Percentiles rank a stretch among this genome's conserved stretches.
Evolutionary conservation across 2,888 invertebrate species (phyloP).

Genomic region (Bombyx huttoni): DNA sequence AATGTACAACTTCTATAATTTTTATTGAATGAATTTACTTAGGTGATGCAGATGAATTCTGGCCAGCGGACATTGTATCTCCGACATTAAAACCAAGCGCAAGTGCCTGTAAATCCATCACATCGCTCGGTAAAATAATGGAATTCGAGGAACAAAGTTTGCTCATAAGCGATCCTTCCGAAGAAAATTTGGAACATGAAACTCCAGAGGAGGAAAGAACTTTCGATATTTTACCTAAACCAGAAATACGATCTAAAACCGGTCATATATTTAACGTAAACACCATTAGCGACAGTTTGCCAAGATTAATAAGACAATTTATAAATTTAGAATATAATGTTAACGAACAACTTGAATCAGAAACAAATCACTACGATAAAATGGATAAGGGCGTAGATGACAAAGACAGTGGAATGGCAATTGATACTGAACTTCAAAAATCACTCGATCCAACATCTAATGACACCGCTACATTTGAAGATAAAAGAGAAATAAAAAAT

Average conservation of each 20-base stretch:
- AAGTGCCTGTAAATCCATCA: slow-evolving; percentile 40
- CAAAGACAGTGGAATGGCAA: no score
- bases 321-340: not conserved
- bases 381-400: no score
- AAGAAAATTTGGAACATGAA: not conserved
- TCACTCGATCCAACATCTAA: no score
- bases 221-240: not conserved
- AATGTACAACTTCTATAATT: not conserved
- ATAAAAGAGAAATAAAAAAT: no score
- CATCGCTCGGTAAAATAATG: slow-evolving; percentile 41
- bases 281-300: not conserved
- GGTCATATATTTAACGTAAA: not conserved
- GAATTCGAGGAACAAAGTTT: slow-evolving; percentile 34
- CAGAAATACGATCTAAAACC: not conserved
- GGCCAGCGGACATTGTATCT: slow-evolving; percentile 33
- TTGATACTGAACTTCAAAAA: no score
- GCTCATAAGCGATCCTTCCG: slow-evolving; percentile 2
- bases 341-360: not conserved
- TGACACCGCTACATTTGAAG: no score
- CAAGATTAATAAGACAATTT: not conserved
- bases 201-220: not conserved
- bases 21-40: not conserved
- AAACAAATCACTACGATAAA: not conserved
- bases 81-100: slow-evolving; percentile 27
- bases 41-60: slow-evolving; percentile 49